Base-by-base conservation (phyloP, 1,140 invertebrate species). In the Hydropsyche tenuis region DNA sequence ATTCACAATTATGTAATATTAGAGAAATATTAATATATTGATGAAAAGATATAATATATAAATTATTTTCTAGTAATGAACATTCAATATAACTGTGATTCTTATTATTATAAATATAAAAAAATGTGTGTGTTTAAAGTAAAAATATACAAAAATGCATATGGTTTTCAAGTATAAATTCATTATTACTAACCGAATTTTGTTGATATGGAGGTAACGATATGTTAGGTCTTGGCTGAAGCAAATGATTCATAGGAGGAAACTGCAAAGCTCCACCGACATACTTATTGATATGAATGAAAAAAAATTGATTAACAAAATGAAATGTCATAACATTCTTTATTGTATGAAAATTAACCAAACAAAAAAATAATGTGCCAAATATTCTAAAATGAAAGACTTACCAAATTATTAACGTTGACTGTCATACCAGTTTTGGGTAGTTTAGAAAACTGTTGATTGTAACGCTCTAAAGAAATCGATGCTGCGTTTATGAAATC, bases 401-500 rank as follows among this genome's bases (percentile, higher is more conserved):
- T 25, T 23, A 60, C 48, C 16, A 53, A 18, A 53, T 53, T 20
- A 53, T n/a, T n/a, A n/a, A n/a, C n/a, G n/a, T n/a, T n/a, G 48
- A 53, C 48, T n/a, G 20, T 18, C 48, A 11, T 7, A 18, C 4
- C 4, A 48, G 2, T 14, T 53, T 53, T 53, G 6, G 1, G 3
- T 4, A 37, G 3, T 4, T 37, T 9, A 37, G 30, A 4, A 9
- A 53, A 6, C 48, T 53, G 48, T 7, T n/a, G 1, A 7, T 20
- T 53, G 6, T 18, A 18, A 18, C 56, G 23, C 0, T 27, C n/a
- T 23, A 60, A 12, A 0, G 56, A 60, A 11, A 60, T 1, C 11
- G 56, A 25, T 25, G 22, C 56, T 9, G 56, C 56, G n/a, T 60
- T 60, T 2, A 60, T 25, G n/a, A 60, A 60, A 60, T 60, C 56